A percentile compares a stretch with the other conserved stretches of the same genome.
Conservation (phyloP, 1,140 invertebrate species). For the Penaeus vannamei region DNA sequence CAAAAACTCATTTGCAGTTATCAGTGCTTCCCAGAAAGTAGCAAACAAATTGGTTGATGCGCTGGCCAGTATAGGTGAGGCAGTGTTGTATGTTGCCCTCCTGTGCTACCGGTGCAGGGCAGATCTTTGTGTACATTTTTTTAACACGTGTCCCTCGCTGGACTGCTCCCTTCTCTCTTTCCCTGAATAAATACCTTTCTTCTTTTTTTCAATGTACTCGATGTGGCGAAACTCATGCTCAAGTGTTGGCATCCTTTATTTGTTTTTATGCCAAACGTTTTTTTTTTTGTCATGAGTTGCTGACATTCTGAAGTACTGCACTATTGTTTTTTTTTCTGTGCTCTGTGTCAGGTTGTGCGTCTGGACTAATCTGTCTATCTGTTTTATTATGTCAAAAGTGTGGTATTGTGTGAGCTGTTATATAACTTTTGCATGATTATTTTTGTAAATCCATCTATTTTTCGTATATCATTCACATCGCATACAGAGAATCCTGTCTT, state of each 20-base stretch:
- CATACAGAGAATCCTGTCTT: too few relatives aligned
- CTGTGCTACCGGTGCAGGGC: constrained; percentile 27
- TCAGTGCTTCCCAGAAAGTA: constrained; percentile 65
- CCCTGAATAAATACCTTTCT: background rate
- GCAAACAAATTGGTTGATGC: constrained; percentile 67
- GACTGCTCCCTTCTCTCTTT: constrained; percentile 4
- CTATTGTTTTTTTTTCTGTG: too few relatives aligned
- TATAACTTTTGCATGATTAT: too few relatives aligned
- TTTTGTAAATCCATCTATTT: too few relatives aligned
- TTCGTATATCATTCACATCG: too few relatives aligned
- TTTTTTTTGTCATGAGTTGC: constrained; percentile 14
- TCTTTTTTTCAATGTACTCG: constrained; percentile 1
- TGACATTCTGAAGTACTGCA: constrained; percentile 30
- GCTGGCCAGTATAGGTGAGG: constrained; percentile 67
- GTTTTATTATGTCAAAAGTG: too few relatives aligned
- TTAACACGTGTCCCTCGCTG: background rate
- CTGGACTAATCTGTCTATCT: too few relatives aligned
- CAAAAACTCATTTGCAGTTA: constrained; percentile 60
- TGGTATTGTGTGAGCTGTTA: too few relatives aligned
- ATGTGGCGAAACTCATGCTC: constrained; percentile 18
- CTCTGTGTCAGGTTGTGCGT: too few relatives aligned
- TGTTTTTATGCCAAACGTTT: background rate
- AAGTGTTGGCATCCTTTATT: background rate
- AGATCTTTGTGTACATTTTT: constrained; percentile 24
- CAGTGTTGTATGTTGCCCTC: constrained; percentile 29